Percentiles rank a stretch among this genome's conserved stretches.
phyloP scores from a whole-genome alignment of 2,797 vertebrate genomes.

The Peromyscus attwateri region DNA sequence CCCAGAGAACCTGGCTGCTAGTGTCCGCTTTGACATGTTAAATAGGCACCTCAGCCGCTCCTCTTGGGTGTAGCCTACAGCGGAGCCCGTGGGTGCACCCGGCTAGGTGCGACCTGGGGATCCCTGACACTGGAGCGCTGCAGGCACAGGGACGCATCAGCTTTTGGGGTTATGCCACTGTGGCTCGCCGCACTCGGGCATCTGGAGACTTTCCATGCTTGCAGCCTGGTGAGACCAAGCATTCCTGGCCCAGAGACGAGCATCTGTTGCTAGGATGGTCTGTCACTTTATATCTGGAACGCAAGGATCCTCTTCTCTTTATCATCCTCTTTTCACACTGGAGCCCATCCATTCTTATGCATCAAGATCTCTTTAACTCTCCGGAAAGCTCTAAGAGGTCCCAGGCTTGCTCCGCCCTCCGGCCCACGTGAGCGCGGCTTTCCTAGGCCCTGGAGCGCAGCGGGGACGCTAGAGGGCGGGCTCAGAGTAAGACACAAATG shows the following conservation, averaged over 20 bases:
- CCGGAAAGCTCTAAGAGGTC: neutral
- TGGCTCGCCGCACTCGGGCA: fast-evolving
- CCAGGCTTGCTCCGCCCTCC: neutral
- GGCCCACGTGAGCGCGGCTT: neutral
- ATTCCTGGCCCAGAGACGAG: neutral
- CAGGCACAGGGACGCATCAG: neutral
- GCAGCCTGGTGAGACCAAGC: too few relatives aligned
- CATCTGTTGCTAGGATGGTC: neutral
- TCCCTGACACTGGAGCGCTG: neutral
- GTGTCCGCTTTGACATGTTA: neutral
- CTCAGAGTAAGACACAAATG: neutral
- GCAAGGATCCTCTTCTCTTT: neutral
- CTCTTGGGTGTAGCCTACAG: neutral
- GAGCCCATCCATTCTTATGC: neutral
- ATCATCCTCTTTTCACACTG: neutral
- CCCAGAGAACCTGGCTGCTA: neutral
- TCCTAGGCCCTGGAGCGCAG: neutral
- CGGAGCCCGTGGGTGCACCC: neutral
- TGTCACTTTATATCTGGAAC: too few relatives aligned
- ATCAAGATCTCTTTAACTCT: neutral
- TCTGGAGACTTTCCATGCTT: neutral
- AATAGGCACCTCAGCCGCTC: neutral
- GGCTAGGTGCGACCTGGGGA: too few relatives aligned
- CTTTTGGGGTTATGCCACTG: neutral
- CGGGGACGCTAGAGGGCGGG: neutral